Evolutionary conservation across 1,140 invertebrate genomes (phyloP), one percentile per base, ranked within the genome.

Genomic region (Drosophila mojavensis): DNA sequence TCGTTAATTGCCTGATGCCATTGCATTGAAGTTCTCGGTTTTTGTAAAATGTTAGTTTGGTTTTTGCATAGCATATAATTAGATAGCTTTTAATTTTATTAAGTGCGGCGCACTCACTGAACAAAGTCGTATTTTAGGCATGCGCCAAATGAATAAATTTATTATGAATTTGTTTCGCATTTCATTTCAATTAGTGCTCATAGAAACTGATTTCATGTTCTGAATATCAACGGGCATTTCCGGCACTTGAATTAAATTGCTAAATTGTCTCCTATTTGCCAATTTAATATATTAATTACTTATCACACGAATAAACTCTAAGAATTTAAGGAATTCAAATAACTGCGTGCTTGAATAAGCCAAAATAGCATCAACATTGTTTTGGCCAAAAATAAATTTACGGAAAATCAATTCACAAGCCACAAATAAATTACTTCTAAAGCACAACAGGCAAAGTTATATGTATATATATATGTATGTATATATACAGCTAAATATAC

Each of bases 361-460:
- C 39, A 20, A 36, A 28, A 26, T 26, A 55, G 26, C 17, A 54
- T 28, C 24, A 59, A 68, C 74, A 50, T 54, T 64, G 50, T 61
- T 64, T 45, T 2, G 56, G 73, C 26, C 74, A 45, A 11, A 55
- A 79, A 51, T 59, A 17, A 41, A 63, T 66, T 51, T 74, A 41
- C 39, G 26, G 53, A 78, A 82, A 82, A 82, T 82, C 80, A 78
- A 82, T 82, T 63, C 26, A 15, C 30, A 36, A 75, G 62, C 75
- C 77, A 26, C 74, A 79, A 11, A 56, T 69, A 33, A 61, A 62
- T 73, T 62, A 39, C 6, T 45, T 7, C 51, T 41, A 26, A 30
- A 7, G 17, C 30, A 55, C 28, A 45, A 43, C 9, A 11, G 6
- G 39, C 20, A 24, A 24, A 24, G 10, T 36, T 36, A 28, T 28